phyloP scores from a whole-genome alignment of 2,888 invertebrate species.

The Aromia moschata region DNA sequence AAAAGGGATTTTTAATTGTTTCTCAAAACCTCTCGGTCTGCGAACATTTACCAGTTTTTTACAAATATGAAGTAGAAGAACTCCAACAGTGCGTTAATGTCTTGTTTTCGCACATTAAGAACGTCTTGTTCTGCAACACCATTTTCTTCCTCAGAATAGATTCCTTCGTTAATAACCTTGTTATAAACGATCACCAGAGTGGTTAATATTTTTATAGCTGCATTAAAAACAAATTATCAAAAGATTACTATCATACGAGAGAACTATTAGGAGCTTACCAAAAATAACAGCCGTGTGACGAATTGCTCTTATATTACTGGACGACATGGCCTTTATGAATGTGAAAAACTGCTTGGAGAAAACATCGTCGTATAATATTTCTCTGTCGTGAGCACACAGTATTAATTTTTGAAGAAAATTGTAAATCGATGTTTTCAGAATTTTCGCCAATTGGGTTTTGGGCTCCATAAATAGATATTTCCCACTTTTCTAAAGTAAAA shows the following conservation, averaged over 20 bases:
- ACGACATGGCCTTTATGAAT: conserved; percentile 27
- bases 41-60: conserved; percentile 32
- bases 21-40: no score
- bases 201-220: conserved; percentile 28
- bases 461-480: conserved; percentile 29
- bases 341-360: conserved; percentile 13
- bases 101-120: conserved; percentile 9
- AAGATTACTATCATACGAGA: no score
- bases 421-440: conserved; percentile 26
- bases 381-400: conserved; percentile 12
- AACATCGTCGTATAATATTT: conserved; percentile 24
- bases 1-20: neutral
- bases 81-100: conserved; percentile 16
- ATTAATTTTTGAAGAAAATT: conserved; percentile 30
- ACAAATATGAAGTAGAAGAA: conserved; percentile 29
- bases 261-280: conserved; percentile 16
- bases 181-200: conserved; percentile 22
- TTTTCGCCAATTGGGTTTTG: conserved; percentile 12
- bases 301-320: conserved; percentile 24
- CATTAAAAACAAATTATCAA: conserved; percentile 3
- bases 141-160: neutral
- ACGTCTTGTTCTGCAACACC: neutral
- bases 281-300: conserved; percentile 32
- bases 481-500: conserved; percentile 19
- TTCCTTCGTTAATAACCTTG: conserved; percentile 11